Evolutionary conservation across 2,888 invertebrate species (phyloP), one percentile per base, ranked within the genome.

Genomic region (Drosophila maculinotata): DNA sequence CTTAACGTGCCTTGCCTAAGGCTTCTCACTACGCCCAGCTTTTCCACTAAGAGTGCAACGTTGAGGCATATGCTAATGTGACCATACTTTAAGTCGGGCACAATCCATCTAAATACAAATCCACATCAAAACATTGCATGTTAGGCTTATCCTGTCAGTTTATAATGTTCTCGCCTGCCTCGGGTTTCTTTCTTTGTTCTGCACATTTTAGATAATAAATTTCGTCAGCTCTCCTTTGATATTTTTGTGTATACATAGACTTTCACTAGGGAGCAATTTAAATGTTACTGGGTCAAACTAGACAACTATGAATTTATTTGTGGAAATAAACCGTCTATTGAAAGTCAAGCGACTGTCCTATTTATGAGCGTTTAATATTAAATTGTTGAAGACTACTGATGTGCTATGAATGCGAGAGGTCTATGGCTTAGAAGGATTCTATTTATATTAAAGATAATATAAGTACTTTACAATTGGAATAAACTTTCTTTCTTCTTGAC

Each of bases 211-310:
- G 10, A 25, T 30, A 23, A 17, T 3, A 66, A 38, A 38, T 52
- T 39, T 20, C 9, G 15, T 20, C 15, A 4, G 12, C 17, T 30
- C 2, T 35, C 8, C 8, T 39, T 17, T 6, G 9, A 30, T 48
- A 41, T 62, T 31, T 26, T 17, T n/a, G 39, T 38, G 30, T 31
- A 33, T 14, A 45, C 5, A 12, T 17, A 30, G 9, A 23, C 9
- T 47, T 7, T n/a, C 80, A 48, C 33, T 35, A n/a, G 73, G 57
- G 64, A 56, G 38, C 41, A 26, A 53, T 79, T 79, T 41, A 12
- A n/a, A 57, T 60, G 54, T 76, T 65, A 64, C 52, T 78, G 52
- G 60, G 58, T 51, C 65, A 62, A 44, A 60, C 42, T 38, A 47
- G 31, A 36, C 38, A 39, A 35, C 44, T 41, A 9, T 33, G 36